A percentile compares a stretch with the other conserved stretches of the same genome.
These are phyloP conservation scores for Epistrophella euchroma DNA, from an alignment of 2,888 invertebrate species.

Conservation along the genomic window DNA sequence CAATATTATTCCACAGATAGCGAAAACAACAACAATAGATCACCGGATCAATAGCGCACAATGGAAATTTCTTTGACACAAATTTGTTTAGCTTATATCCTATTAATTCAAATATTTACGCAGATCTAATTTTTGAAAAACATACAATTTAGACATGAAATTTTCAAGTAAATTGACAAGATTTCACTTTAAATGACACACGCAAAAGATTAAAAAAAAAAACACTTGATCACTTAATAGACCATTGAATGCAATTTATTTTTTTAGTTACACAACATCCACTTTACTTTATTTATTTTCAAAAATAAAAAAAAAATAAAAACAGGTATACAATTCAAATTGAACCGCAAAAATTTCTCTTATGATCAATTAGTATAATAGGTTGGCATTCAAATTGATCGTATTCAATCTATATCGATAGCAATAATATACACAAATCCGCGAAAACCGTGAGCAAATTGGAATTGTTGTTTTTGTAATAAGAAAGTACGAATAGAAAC, in stretches of 20 bases:
- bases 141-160: conserved; percentile 16
- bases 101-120: conserved; percentile 36
- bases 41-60: conserved; percentile 36
- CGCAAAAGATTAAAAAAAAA: not conserved
- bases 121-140: not conserved
- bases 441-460: conserved; percentile 33
- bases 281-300: conserved; percentile 35
- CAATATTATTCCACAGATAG: not conserved
- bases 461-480: conserved; percentile 17
- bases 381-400: conserved; percentile 66
- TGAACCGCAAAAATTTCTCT: conserved; percentile 63
- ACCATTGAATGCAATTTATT: conserved; percentile 64
- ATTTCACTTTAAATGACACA: conserved; percentile 14
- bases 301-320: not conserved
- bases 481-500: conserved; percentile 44
- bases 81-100: conserved; percentile 26
- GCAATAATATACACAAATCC: conserved; percentile 54
- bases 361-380: conserved; percentile 49
- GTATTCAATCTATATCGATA: conserved; percentile 48
- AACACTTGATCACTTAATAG: conserved; percentile 47
- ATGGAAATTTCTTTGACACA: conserved; percentile 71
- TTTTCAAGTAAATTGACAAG: not conserved
- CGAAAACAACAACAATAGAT: not conserved
- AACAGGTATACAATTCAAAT: conserved; percentile 47
- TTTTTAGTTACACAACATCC: conserved; percentile 67